Base-by-base conservation (phyloP, 2,888 invertebrate genomes). In the Chrysopilus asiliformis region DNA sequence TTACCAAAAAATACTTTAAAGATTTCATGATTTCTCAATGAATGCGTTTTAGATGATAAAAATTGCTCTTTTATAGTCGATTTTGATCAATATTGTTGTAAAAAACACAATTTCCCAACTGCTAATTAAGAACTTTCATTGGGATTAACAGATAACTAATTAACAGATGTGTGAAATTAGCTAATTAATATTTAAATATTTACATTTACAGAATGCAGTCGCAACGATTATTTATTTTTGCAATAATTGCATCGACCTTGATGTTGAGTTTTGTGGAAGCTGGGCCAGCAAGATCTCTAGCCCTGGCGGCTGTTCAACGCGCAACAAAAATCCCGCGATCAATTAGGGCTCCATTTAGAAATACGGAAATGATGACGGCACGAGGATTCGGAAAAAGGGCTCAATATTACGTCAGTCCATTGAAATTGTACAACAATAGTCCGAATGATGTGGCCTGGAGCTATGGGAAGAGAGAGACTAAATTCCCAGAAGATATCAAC, bases 331-430 rank as follows among this genome's bases (percentile, higher is more conserved):
- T 47, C 34, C 49, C 49, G 18, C 44, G 51, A 4, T 45, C 48
- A 17, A 51, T 52, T 29, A 42, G 52, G 22, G 45, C 52, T 4
- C 50, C 50, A 32, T 52, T 49, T 33, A 43, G 46, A 28, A 49
- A 49, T 36, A 42, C 39, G 4, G 50, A 49, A 43, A 48, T 51
- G 9, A 51, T 50, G 48, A 49, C 47, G 17, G 52, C 52, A 4
- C 44, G 52, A n/a, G 52, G 52, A n/a, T 52, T 47, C 37, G 52
- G 52, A 10, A 52, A 52, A 40, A 38, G 52, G n/a, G 44, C 45
- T 15, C 17, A 26, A 26, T n/a, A n/a, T n/a, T 26, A 7, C 6
- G 9, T 7, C 5, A 26, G 4, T 12, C 26, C 26, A 26, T 26
- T 26, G 26, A 26, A 12, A 26, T 8, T 26, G 26, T 13, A 26